These are phyloP conservation scores for Luperina testacea DNA, from an alignment of 2,888 invertebrate genomes.

Conservation along the genomic window DNA sequence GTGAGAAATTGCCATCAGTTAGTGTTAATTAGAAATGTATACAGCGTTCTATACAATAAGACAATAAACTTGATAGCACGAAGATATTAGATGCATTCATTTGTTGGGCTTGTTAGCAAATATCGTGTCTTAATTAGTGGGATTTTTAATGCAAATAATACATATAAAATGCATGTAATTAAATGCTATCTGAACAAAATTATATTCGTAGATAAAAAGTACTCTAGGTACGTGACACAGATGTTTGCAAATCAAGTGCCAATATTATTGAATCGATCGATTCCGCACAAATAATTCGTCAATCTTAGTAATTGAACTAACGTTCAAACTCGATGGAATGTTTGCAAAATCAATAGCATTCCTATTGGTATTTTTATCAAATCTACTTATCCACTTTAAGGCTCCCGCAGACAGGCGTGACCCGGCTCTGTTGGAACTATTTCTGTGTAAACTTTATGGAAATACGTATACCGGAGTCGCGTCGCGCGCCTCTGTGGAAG, in stretches of 20 bases:
- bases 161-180: constrained; percentile 10
- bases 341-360: constrained; percentile 44
- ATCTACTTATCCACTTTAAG: constrained; percentile 23
- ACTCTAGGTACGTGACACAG: background rate
- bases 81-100: constrained; percentile 41
- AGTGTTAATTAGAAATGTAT: constrained; percentile 56
- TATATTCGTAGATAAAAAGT: constrained; percentile 25
- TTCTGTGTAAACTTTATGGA: background rate
- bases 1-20: constrained; percentile 59
- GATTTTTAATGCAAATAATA: constrained; percentile 24
- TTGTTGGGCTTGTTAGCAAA: constrained; percentile 28
- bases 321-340: constrained; percentile 29
- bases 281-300: constrained; percentile 10
- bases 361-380: constrained; percentile 28
- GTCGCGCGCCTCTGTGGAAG: no score
- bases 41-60: constrained; percentile 45
- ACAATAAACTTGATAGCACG: constrained; percentile 44
- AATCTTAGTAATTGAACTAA: constrained; percentile 34
- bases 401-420: background rate
- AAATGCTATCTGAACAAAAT: background rate
- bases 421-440: background rate
- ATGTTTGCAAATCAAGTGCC: constrained; percentile 12
- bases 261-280: constrained; percentile 15
- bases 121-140: constrained; percentile 19
- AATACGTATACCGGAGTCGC: background rate